phyloP scores from a whole-genome alignment of 2,797 vertebrate genomes.

The Urocyon cinereoargenteus region DNA sequence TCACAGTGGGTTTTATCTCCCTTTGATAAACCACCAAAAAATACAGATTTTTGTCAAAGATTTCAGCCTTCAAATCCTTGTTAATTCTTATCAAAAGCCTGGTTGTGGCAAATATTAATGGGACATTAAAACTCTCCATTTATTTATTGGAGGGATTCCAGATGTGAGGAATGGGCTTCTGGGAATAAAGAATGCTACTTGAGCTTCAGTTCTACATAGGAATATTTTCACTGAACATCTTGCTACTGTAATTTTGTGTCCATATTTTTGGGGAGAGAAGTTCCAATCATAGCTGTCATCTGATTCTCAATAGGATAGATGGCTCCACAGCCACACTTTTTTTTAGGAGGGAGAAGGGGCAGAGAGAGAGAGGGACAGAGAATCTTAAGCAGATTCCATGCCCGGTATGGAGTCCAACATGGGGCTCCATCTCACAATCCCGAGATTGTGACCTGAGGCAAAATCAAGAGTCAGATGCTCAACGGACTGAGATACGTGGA shows the following conservation, averaged over 20 bases:
- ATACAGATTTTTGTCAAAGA: not conserved
- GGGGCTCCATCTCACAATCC: not conserved
- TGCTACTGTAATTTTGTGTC: not conserved
- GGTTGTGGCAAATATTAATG: not conserved
- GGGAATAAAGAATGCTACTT: not conserved
- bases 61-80: not conserved
- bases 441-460: not conserved
- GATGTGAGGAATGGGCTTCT: not conserved
- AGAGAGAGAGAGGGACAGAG: not conserved
- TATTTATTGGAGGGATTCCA: not conserved
- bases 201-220: not conserved
- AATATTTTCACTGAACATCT: not conserved
- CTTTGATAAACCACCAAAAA: not conserved
- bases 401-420: not conserved
- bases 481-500: not conserved
- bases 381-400: not conserved
- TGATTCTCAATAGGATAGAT: constrained; percentile 5
- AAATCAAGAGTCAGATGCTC: not conserved
- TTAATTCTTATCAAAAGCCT: not conserved
- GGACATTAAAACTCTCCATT: not conserved
- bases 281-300: constrained; percentile 32
- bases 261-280: constrained; percentile 6
- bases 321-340: not conserved
- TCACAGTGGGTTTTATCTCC: not conserved
- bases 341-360: not conserved